A percentile compares a stretch with the other conserved stretches of the same genome.
phyloP scores from a whole-genome alignment of 1,140 invertebrate genomes.

The Trachymyrmex cornetzi region DNA sequence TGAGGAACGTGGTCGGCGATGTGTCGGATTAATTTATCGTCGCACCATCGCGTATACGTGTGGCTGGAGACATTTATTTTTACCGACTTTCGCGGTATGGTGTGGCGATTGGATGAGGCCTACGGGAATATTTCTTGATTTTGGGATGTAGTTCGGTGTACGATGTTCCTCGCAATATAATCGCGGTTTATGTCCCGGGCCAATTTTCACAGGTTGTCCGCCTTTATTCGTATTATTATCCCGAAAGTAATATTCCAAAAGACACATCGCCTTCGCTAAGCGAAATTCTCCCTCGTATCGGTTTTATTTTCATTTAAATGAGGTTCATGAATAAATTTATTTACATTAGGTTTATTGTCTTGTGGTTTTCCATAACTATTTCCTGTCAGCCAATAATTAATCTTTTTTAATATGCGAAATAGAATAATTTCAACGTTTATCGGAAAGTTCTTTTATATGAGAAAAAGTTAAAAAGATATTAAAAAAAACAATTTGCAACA shows the following conservation, averaged over 20 bases:
- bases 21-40: slow-evolving; percentile 75
- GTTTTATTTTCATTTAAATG: slow-evolving; percentile 64
- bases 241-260: slow-evolving; percentile 57
- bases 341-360: slow-evolving; percentile 41
- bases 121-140: slow-evolving; percentile 65
- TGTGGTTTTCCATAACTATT: slow-evolving; percentile 12
- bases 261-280: slow-evolving; percentile 51
- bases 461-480: background rate
- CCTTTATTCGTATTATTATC: slow-evolving; percentile 68
- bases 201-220: slow-evolving; percentile 59
- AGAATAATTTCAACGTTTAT: background rate
- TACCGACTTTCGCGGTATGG: slow-evolving; percentile 48
- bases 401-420: background rate
- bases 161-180: slow-evolving; percentile 63
- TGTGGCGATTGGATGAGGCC: slow-evolving; percentile 60
- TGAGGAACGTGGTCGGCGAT: slow-evolving; percentile 56
- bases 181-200: slow-evolving; percentile 55
- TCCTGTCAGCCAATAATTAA: slow-evolving; percentile 1
- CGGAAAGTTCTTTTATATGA: background rate
- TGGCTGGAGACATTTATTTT: slow-evolving; percentile 70
- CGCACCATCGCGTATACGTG: slow-evolving; percentile 59
- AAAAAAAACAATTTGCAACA: background rate
- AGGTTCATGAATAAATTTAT: slow-evolving; percentile 57
- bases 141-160: slow-evolving; percentile 46
- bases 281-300: slow-evolving; percentile 46